Evolutionary conservation across 2,888 invertebrate species (phyloP).

Genomic region (Lasioglossum villosulum): DNA sequence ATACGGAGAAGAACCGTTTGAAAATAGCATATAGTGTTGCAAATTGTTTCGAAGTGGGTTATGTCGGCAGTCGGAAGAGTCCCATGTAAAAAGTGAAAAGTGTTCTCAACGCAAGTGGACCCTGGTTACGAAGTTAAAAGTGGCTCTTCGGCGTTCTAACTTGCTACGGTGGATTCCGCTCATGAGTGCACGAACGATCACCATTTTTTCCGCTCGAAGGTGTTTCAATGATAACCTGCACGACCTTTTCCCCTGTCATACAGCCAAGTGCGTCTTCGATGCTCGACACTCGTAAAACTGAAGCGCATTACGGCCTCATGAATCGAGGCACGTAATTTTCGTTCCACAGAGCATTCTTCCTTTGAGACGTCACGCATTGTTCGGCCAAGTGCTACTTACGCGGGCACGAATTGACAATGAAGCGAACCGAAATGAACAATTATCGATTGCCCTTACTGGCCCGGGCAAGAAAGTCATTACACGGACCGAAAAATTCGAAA

Average conservation of each 20-base stretch:
- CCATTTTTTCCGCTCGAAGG: conserved; percentile 50
- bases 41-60: conserved; percentile 5
- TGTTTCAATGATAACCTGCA: conserved; percentile 48
- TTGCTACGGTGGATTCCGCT: conserved; percentile 39
- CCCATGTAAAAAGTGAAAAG: conserved; percentile 22
- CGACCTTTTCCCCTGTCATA: conserved; percentile 44
- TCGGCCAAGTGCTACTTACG: conserved; percentile 53
- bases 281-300: conserved; percentile 55
- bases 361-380: conserved; percentile 63
- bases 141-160: conserved; percentile 51
- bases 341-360: conserved; percentile 44
- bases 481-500: conserved; percentile 8
- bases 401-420: conserved; percentile 49
- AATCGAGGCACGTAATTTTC: conserved; percentile 53
- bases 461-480: conserved; percentile 26
- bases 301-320: conserved; percentile 54
- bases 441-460: conserved; percentile 39
- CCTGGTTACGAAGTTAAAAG: conserved; percentile 25
- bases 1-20: background rate
- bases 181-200: conserved; percentile 37
- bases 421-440: conserved; percentile 60
- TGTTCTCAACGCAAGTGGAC: conserved; percentile 11
- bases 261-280: conserved; percentile 42
- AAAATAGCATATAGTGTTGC: no score
- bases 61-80: background rate